Conservation (phyloP, 2,113 vertebrate species). For the Tautogolabrus adspersus region DNA sequence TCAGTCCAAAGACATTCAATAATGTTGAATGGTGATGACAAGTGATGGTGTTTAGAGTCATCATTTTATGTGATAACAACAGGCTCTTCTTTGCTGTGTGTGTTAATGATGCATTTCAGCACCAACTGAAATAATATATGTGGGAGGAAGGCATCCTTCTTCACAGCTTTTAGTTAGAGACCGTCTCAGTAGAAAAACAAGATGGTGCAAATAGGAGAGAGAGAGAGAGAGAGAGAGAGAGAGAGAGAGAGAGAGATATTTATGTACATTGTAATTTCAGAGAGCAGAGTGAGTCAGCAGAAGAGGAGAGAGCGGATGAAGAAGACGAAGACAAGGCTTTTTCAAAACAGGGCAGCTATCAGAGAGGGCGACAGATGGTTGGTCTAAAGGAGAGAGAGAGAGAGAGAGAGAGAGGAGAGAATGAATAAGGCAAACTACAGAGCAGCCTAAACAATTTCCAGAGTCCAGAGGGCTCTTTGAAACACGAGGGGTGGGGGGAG, state of each 20-base stretch:
- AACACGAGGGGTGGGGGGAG: conserved; percentile 6
- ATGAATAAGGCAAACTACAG: conserved; percentile 45
- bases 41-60: not conserved
- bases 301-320: conserved; percentile 33
- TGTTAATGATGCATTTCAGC: not conserved
- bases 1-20: not conserved
- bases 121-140: not conserved
- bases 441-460: conserved; percentile 40
- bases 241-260: conserved; percentile 31
- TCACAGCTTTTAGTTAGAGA: conserved; percentile 23
- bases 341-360: conserved; percentile 6
- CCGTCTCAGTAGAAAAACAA: conserved; percentile 38
- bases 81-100: not conserved
- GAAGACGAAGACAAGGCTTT: conserved; percentile 28
- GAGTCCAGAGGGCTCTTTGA: conserved; percentile 64
- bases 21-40: not conserved
- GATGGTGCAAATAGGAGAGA: conserved; percentile 41
- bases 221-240: not conserved
- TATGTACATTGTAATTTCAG: conserved; percentile 59
- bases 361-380: conserved; percentile 59
- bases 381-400: conserved; percentile 31
- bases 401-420: conserved; percentile 17
- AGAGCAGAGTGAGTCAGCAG: conserved; percentile 63
- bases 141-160: conserved; percentile 8
- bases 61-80: not conserved